A percentile compares a stretch with the other conserved stretches of the same genome.
phyloP scores from a whole-genome alignment of 2,797 vertebrate species.

The Toxotes lorentzi region DNA sequence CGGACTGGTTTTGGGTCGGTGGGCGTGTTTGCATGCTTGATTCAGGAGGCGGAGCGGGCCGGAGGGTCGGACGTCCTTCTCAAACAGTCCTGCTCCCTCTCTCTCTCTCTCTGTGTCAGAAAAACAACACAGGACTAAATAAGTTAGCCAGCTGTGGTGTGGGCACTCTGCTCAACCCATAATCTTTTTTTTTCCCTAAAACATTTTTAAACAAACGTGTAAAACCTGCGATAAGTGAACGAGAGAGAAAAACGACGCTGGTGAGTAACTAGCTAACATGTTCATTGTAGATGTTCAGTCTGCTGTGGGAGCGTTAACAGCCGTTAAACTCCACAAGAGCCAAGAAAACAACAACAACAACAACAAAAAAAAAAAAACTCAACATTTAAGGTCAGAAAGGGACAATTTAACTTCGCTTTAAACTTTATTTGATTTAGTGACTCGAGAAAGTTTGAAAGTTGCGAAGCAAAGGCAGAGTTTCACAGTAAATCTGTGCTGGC shows the following conservation, averaged over 20 bases:
- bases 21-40: conserved; percentile 67
- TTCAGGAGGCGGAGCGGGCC: conserved; percentile 77
- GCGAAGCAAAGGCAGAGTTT: background rate
- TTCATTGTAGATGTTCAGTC: conserved; percentile 20
- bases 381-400: background rate
- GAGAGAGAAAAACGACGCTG: conserved; percentile 53
- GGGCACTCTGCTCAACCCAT: conserved; percentile 44
- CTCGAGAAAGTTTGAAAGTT: too few relatives aligned
- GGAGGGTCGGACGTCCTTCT: conserved; percentile 62
- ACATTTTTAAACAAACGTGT: background rate
- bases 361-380: background rate
- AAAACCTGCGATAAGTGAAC: conserved; percentile 32
- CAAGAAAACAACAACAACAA: too few relatives aligned
- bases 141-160: conserved; percentile 65
- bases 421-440: background rate
- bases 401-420: fast-evolving
- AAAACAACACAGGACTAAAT: conserved; percentile 62
- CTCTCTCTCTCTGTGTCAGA: conserved; percentile 13
- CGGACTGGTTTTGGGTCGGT: conserved; percentile 35
- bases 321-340: conserved; percentile 18
- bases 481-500: background rate
- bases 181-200: too few relatives aligned
- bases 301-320: conserved; percentile 27
- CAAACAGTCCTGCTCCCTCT: conserved; percentile 42
- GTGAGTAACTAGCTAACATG: conserved; percentile 73